A percentile compares a stretch with the other conserved stretches of the same genome.
Conservation (phyloP, 2,888 invertebrate genomes). For the Unio delphinus region DNA sequence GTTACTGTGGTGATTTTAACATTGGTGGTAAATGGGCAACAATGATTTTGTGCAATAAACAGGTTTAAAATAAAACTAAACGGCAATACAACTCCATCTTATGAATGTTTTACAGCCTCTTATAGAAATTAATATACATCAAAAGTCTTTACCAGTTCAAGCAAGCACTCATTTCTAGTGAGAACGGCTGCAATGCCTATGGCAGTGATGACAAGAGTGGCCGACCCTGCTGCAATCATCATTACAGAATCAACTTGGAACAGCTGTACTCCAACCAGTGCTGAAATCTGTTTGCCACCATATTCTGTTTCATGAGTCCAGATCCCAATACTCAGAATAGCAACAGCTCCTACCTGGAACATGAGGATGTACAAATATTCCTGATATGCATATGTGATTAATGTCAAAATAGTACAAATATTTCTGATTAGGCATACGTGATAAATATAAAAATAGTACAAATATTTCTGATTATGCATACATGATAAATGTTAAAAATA, state of each 20-base stretch:
- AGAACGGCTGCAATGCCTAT: slow-evolving; percentile 49
- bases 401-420: too few species aligned
- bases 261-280: slow-evolving; percentile 48
- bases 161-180: slow-evolving; percentile 50
- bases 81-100: neutral
- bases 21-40: neutral
- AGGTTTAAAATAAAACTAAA: neutral
- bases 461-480: too few species aligned
- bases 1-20: neutral
- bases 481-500: too few species aligned
- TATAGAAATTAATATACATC: too few species aligned
- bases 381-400: too few species aligned
- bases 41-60: neutral
- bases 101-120: too few species aligned
- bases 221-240: slow-evolving; percentile 50
- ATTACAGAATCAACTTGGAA: slow-evolving; percentile 57
- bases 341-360: slow-evolving; percentile 50
- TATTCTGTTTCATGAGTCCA: slow-evolving; percentile 59
- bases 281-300: slow-evolving; percentile 55
- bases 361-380: too few species aligned
- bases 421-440: too few species aligned
- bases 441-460: too few species aligned
- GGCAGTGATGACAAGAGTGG: slow-evolving; percentile 44
- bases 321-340: slow-evolving; percentile 55
- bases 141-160: slow-evolving; percentile 52